Percentiles rank a stretch among this genome's conserved stretches.
These are phyloP conservation scores for Malurus splendens DNA, from an alignment of 2,797 vertebrate genomes.

Conservation along the genomic window DNA sequence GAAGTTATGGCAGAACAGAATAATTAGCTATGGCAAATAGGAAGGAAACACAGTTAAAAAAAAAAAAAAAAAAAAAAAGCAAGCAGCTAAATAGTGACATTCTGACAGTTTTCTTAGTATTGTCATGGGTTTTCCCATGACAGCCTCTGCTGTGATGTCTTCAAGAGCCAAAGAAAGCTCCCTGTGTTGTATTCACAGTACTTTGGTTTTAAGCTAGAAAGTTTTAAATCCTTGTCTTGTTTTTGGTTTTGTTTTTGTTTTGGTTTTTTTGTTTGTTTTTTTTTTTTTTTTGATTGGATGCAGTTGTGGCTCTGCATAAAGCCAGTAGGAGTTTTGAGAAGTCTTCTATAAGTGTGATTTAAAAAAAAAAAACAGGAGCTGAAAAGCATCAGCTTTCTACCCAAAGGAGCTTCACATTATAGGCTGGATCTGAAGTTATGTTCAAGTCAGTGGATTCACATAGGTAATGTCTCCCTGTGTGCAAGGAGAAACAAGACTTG, in stretches of 20 bases:
- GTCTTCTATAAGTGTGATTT: neutral
- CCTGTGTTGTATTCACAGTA: neutral
- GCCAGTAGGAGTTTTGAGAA: neutral
- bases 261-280: too few relatives aligned
- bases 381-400: neutral
- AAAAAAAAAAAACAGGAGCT: neutral
- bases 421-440: neutral
- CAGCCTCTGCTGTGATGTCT: neutral
- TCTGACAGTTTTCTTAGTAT: neutral
- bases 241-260: neutral
- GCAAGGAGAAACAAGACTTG: neutral
- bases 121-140: neutral
- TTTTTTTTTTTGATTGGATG: rapidly evolving
- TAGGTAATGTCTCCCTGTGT: neutral
- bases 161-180: neutral
- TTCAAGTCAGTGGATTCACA: neutral
- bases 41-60: neutral
- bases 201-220: neutral
- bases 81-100: neutral
- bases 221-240: neutral
- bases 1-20: neutral
- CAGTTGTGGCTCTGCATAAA: neutral
- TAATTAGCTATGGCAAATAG: neutral
- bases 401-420: neutral
- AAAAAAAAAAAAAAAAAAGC: neutral